Evolutionary conservation across 2,113 vertebrate genomes (phyloP).

Genomic region (Macquaria ambigua): DNA sequence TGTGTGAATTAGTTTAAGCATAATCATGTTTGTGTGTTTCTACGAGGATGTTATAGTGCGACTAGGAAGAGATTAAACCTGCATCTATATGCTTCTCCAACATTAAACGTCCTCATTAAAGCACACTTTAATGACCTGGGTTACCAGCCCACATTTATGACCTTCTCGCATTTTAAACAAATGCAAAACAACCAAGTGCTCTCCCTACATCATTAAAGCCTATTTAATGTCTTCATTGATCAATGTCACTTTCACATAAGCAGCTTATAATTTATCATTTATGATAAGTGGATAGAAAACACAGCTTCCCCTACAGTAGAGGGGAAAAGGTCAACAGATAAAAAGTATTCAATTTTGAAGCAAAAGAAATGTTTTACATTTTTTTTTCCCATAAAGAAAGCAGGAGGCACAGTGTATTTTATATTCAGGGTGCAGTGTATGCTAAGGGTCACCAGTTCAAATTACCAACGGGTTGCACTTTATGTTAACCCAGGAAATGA

Average conservation of each 20-base stretch:
- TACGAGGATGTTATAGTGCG: slow-evolving; percentile 17
- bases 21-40: slow-evolving; percentile 51
- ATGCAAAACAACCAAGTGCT: slow-evolving; percentile 69
- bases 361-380: slow-evolving; percentile 11
- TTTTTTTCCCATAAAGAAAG: slow-evolving; percentile 15
- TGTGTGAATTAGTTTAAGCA: slow-evolving; percentile 35
- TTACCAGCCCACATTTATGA: slow-evolving; percentile 74
- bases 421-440: background rate
- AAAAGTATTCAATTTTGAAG: slow-evolving; percentile 39
- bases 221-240: slow-evolving; percentile 82
- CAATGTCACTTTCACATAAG: slow-evolving; percentile 77
- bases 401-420: background rate
- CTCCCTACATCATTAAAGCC: slow-evolving; percentile 73
- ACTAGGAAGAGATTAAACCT: slow-evolving; percentile 50
- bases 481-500: slow-evolving; percentile 39
- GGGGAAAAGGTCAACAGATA: slow-evolving; percentile 59
- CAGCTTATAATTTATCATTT: slow-evolving; percentile 77
- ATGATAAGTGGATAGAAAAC: slow-evolving; percentile 64
- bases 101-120: slow-evolving; percentile 71
- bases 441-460: slow-evolving; percentile 45
- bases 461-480: slow-evolving; percentile 34
- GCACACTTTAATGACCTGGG: slow-evolving; percentile 66
- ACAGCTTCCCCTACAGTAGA: slow-evolving; percentile 30
- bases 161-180: slow-evolving; percentile 69
- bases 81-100: slow-evolving; percentile 44